Evolutionary conservation across 1,140 invertebrate species (phyloP), one percentile per base, ranked within the genome.

Genomic region (Pemphigus obesinymphae): DNA sequence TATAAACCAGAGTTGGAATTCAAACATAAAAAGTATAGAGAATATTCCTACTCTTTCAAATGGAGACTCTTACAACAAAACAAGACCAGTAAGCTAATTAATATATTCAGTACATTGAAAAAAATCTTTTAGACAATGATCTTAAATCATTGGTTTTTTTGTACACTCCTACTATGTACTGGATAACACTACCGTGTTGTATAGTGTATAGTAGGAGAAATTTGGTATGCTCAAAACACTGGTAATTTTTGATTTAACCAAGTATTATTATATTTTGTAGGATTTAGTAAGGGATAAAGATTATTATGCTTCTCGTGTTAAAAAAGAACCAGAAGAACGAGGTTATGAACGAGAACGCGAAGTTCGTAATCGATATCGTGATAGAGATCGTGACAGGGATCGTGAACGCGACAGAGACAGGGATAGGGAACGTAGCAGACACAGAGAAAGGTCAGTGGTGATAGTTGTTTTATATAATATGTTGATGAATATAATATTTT

Each of bases 371-470:
- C 43, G 82, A n/a, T 76, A 83, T 6, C 83, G 84, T 53, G 83
- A 84, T 23, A 83, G 84, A 82, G 83, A 72, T 23, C 58, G 82
- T 17, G 82, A 82, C 2, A 78, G 82, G n/a, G 76, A 75, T 75
- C 61, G 83, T 66, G 82, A 82, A 63, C 61, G 82, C 26, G 83
- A 84, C 31, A 70, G 83, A 5, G 82, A 83, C 13, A 61, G 83
- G 45, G 83, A 84, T 4, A 81, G 83, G 17, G 82, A 83, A 23
- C 40, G 75, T 6, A 68, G 66, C 7, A 81, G 82, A 63, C 61
- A 84, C 50, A 84, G 83, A 53, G 83, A 85, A 37, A 83, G 84
- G 84, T 84, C 29, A 45, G 63, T n/a, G n/a, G n/a, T n/a, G n/a
- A n/a, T 73, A 17, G 10, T 34, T 63, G 10, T 37, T 82, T 23